Percentiles rank a stretch among this genome's conserved stretches.
phyloP scores from a whole-genome alignment of 2,888 invertebrate species.

The Plebejus anna region DNA sequence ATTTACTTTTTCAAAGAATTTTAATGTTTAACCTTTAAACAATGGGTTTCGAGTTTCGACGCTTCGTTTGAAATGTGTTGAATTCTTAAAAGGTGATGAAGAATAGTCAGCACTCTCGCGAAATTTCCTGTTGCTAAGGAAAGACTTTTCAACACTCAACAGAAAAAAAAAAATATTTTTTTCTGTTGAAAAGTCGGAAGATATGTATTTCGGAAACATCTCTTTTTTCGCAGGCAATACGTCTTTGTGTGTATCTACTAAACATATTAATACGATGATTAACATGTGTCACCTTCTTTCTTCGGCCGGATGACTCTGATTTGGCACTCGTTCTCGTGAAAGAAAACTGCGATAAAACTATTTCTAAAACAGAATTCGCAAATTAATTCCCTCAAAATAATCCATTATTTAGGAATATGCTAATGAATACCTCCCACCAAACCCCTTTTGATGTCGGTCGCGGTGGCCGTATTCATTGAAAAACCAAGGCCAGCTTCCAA shows the following conservation, averaged over 20 bases:
- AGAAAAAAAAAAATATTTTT: background rate
- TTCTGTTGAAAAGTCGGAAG: too few species aligned
- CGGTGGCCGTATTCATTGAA: too few species aligned
- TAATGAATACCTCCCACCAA: background rate
- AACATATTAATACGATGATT: conserved; percentile 7
- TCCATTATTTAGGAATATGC: background rate
- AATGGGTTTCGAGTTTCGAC: background rate
- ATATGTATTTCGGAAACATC: background rate
- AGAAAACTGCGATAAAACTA: background rate
- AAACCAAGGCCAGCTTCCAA: too few species aligned
- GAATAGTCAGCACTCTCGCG: background rate
- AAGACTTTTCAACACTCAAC: background rate
- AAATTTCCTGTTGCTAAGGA: background rate
- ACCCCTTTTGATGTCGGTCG: too few species aligned
- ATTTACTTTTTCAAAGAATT: background rate
- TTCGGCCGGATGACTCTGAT: conserved; percentile 10
- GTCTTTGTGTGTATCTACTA: background rate
- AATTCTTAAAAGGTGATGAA: background rate
- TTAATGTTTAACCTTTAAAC: background rate
- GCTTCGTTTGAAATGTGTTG: background rate
- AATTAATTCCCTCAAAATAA: background rate
- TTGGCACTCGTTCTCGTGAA: conserved; percentile 6
- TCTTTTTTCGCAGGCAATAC: background rate
- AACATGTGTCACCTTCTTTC: conserved; percentile 14
- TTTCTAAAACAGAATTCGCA: conserved; percentile 3